A percentile compares a stretch with the other conserved stretches of the same genome.
phyloP scores from a whole-genome alignment of 1,140 invertebrate species.

The Hydropsyche tenuis region DNA sequence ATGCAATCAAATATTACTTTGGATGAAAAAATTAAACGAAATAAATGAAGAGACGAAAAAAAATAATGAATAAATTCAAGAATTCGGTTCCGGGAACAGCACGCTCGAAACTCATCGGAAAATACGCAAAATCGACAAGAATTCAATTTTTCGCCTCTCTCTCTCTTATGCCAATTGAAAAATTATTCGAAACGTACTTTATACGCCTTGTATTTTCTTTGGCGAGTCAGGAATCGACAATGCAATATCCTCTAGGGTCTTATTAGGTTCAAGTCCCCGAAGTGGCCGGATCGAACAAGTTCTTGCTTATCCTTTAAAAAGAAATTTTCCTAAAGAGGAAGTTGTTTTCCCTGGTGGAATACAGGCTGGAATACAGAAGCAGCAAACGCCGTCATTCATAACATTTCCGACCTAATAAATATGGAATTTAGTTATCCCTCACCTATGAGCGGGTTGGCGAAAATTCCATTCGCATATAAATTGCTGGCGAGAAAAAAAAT shows the following conservation, averaged over 20 bases:
- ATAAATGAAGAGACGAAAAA: too few relatives aligned
- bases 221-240: neutral
- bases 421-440: constrained; percentile 18
- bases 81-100: too few relatives aligned
- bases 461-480: constrained; percentile 14
- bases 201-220: constrained; percentile 13
- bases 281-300: constrained; percentile 17
- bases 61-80: too few relatives aligned
- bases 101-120: too few relatives aligned
- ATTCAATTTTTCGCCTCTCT: neutral
- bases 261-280: constrained; percentile 11
- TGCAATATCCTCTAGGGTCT: constrained; percentile 11
- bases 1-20: too few relatives aligned
- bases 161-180: constrained; percentile 1
- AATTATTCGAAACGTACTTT: constrained; percentile 20
- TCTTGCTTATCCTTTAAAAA: constrained; percentile 9
- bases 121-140: neutral
- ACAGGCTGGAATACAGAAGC: neutral
- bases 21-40: too few relatives aligned
- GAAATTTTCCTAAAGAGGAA: constrained; percentile 14
- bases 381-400: neutral
- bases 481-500: neutral
- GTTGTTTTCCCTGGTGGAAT: neutral
- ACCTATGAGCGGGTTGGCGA: neutral
- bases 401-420: constrained; percentile 23